A percentile compares a stretch with the other conserved stretches of the same genome.
These are phyloP conservation scores for Polymixis flavicincta DNA, from an alignment of 2,888 invertebrate genomes.

Conservation along the genomic window DNA sequence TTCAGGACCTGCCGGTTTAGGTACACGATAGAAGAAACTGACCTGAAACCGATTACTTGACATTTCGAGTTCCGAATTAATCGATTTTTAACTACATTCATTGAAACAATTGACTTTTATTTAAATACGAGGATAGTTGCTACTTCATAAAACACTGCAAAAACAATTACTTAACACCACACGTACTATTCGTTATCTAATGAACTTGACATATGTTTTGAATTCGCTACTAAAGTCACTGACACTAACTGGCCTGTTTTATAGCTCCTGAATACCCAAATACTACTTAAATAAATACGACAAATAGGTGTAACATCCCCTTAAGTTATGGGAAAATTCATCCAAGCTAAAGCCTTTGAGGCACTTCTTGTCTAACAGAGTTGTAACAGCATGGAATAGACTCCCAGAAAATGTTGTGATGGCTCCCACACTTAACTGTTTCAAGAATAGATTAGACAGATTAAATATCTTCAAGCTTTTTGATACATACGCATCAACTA, in stretches of 20 bases:
- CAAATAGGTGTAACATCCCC: neutral
- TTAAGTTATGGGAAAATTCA: too few relatives aligned
- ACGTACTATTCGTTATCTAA: neutral
- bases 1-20: too few relatives aligned
- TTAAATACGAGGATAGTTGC: neutral
- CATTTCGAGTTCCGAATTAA: neutral
- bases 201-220: conserved; percentile 8
- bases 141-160: neutral
- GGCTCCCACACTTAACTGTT: too few relatives aligned
- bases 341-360: too few relatives aligned
- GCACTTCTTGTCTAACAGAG: too few relatives aligned
- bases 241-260: neutral
- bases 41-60: too few relatives aligned
- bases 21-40: too few relatives aligned
- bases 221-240: conserved; percentile 5
- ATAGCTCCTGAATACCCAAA: neutral
- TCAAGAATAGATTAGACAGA: too few relatives aligned
- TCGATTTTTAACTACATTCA: neutral
- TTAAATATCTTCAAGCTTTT: too few relatives aligned
- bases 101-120: neutral
- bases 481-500: too few relatives aligned
- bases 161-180: neutral
- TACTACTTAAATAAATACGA: neutral
- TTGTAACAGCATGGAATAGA: too few relatives aligned
- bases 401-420: too few relatives aligned